Evolutionary conservation across 53 echinoderm and acorn worm species (phyloP), one percentile per base, ranked within the genome.

Genomic region (Astropecten irregularis): DNA sequence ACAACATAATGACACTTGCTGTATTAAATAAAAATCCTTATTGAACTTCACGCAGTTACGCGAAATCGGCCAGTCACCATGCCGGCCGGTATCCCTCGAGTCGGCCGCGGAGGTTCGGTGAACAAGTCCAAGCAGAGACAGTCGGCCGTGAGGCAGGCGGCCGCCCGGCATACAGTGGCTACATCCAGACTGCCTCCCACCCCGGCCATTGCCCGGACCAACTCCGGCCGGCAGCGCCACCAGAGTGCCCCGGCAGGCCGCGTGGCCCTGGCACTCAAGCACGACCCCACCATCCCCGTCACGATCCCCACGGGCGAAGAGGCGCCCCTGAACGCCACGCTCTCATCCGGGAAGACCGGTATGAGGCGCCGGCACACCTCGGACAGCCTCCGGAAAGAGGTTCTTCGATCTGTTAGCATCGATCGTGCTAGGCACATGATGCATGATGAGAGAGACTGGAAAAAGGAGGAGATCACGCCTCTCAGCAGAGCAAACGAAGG

Each of bases 171-270:
- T 14, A 61, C 46, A 31, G 19, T 60, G 7, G 63, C 62, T 10
- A 27, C 68, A 0, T 46, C 15, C 6, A 32, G 44, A 46, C 19
- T 31, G 44, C 60, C 61, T 0, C 18, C 79, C 2, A 56, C 79
- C 50, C 67, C 67, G 26, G 40, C 54, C 53, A 53, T 55, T 40
- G 48, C 63, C 28, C 66, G 73, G 13, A 63, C 56, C 15, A 76
- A 66, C 56, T 89, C 89, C 18, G 52, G 55, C 1, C 66, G 65
- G 18, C n/a, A 52, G 6, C 72, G 82, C 28, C 74, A 54, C 34
- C 79, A 48, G 21, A 84, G 84, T 23, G 89, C 89, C 13, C 89
- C 89, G 4, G 89, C 84, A 2, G 89, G 89, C 0, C 77, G 84
- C 40, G 69, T 84, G 40, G 89, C 84, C 6, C 42, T 46, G 0